These are phyloP conservation scores for Alectoris magna DNA, from an alignment of 2,797 vertebrate species.

Conservation along the genomic window DNA sequence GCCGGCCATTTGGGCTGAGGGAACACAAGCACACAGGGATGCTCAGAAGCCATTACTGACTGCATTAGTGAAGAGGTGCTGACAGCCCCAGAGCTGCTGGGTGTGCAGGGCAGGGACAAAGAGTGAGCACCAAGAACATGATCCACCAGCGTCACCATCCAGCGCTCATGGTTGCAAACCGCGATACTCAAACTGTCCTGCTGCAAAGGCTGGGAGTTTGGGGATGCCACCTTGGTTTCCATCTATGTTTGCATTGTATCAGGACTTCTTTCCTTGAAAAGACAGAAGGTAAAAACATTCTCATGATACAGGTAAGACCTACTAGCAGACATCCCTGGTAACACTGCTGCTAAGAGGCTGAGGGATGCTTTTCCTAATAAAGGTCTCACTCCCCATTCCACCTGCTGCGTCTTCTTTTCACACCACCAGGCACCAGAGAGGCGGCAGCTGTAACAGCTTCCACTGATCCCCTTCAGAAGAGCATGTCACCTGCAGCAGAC, in stretches of 20 bases:
- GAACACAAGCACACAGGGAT: accelerated
- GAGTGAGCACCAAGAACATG: accelerated
- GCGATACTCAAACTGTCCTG: not conserved
- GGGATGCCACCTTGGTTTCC: not conserved
- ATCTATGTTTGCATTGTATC: not conserved
- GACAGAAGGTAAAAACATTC: not conserved
- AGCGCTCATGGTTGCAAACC: not conserved
- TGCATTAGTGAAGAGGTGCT: not conserved
- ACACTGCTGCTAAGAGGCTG: not conserved
- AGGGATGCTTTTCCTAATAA: conserved; percentile 11
- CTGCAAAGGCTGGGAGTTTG: not conserved
- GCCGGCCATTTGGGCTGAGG: accelerated
- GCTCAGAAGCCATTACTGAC: accelerated
- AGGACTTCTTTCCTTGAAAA: not conserved
- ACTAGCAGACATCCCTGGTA: not conserved
- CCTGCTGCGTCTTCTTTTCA: not conserved
- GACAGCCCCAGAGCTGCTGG: not conserved
- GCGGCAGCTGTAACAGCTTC: not conserved
- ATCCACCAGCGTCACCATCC: not conserved
- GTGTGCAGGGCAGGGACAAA: accelerated
- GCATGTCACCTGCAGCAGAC: accelerated
- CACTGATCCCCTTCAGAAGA: not conserved
- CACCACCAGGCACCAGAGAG: not conserved
- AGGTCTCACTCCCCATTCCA: not conserved
- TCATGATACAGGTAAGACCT: not conserved